Base-by-base conservation (phyloP, 1,140 invertebrate genomes). In the Aricia agestis region DNA sequence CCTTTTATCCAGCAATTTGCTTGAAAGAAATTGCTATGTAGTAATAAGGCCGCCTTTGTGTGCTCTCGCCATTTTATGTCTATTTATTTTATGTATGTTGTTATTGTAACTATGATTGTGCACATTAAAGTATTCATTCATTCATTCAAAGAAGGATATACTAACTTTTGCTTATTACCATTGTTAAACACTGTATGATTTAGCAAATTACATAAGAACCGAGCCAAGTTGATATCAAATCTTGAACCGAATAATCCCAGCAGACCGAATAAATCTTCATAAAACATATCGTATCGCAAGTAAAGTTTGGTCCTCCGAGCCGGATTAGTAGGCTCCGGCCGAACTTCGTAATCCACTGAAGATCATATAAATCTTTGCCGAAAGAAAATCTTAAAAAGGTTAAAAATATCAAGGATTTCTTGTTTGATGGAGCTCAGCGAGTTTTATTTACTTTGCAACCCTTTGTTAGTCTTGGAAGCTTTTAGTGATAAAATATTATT, bases 291-390 rank as follows among this genome's bases (percentile, higher is more conserved):
- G 45, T 52, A 52, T 25, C 25, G 25, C 0, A 25, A 52, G 6
- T 52, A 52, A 52, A 52, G 45, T 52, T 52, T 52, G 45, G 45
- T 52, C 45, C 45, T 52, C 45, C 45, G 45, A 52, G 45, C 45
- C 45, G 4, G 45, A 52, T 52, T 10, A 52, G 45, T 52, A 52
- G 45, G 45, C 45, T 15, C 13, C 45, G 45, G 5, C 9, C 3
- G 3, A 52, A 52, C 45, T 52, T 52, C 45, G 45, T 52, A 52
- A 52, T 52, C 45, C 45, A 52, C 45, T 52, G 45, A 52, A 52
- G 45, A 52, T 52, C 45, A 52, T 52, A 52, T 52, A 52, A 52
- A 52, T 52, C 45, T 52, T 52, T 13, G 11, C 45, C 11, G 13
- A 52, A 52, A 52, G 6, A 52, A 52, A 52, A 52, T 15, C 45